phyloP scores from a whole-genome alignment of 2,113 vertebrate species.

The Meriones unguiculatus region DNA sequence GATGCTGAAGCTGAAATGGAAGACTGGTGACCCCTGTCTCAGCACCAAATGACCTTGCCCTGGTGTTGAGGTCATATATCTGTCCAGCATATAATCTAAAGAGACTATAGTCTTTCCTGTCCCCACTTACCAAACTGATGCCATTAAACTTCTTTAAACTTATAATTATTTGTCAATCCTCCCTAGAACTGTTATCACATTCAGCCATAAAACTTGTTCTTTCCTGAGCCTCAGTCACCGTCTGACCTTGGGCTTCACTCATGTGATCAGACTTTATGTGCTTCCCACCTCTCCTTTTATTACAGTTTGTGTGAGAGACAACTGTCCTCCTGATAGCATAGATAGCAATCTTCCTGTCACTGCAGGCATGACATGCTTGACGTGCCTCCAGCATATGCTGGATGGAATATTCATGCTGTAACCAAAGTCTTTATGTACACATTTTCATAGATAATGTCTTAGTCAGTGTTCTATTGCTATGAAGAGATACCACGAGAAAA shows the following conservation, averaged over 20 bases:
- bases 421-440: neutral
- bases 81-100: neutral
- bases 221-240: neutral
- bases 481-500: neutral
- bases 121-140: neutral
- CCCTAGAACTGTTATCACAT: neutral
- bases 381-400: neutral
- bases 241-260: neutral
- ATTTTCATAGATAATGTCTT: neutral
- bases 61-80: accelerated
- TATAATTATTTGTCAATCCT: neutral
- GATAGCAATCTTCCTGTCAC: neutral
- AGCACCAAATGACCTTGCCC: neutral
- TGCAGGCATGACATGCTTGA: neutral
- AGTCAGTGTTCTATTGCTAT: neutral
- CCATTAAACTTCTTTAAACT: neutral
- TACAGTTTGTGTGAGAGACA: neutral
- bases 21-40: accelerated
- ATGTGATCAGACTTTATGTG: neutral
- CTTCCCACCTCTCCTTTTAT: neutral
- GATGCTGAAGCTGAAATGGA: neutral
- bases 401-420: neutral
- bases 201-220: neutral
- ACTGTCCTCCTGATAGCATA: neutral
- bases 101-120: too few species aligned